Base-by-base conservation (phyloP, 2,888 invertebrate species). In the Dascillus cervinus region DNA sequence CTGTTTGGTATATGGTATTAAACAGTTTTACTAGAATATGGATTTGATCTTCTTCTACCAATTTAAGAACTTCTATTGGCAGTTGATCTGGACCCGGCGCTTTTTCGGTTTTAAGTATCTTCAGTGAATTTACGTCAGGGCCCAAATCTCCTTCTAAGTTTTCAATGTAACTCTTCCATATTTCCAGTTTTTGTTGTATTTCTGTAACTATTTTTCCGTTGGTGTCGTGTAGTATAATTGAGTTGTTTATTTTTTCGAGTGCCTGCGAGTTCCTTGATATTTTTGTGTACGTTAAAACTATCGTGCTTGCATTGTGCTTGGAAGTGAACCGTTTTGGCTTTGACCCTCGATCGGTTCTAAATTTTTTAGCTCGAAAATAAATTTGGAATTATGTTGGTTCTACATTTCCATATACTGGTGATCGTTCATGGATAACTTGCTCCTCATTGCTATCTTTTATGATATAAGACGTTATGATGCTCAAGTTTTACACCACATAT, bases 11-110 rank as follows among this genome's bases (percentile, higher is more conserved):
- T 8, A 44, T 36, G 8, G 20, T 14, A 31, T 41, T 44, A 35
- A 41, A 41, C 19, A 38, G 23, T 12, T 22, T 30, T 29, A 38
- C 36, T 21, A 44, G 11, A 13, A 20, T 28, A 12, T 8, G 13
- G 5, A 42, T 22, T 23, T 29, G 32, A 11, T 39, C 38, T 27
- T 41, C 41, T 29, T 41, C 28, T 11, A 45, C 15, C 14, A 43
- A 15, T 38, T 41, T 38, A 14, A 43, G 26, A 3, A 43, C 29
- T 29, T 45, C 33, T 10, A 25, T 24, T 17, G 31, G 28, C 22
- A 46, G 31, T 19, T 42, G 10, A 29, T 44, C 37, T 10, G 38
- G 38, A 28, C 40, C 44, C 11, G 36, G 28, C 14, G 44, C 38
- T 41, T 36, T 49, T 13, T 38, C 34, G 13, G 21, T 22, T 35